Base-by-base conservation (phyloP, 2,888 invertebrate genomes). In the Axea sp. region DNA sequence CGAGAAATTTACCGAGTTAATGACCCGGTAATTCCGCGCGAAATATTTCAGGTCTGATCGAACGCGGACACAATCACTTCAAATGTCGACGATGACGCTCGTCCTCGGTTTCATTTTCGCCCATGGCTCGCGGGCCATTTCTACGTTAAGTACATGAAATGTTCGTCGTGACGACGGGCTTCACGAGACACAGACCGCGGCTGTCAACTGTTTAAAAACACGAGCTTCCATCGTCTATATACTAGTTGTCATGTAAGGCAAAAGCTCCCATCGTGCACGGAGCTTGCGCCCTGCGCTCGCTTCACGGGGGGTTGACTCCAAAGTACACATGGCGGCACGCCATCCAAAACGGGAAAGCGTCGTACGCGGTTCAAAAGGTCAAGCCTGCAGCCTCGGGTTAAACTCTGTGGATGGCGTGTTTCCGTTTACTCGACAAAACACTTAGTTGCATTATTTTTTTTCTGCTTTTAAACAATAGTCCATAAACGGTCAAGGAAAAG, bases 151-250 rank as follows among this genome's bases (percentile, higher is more conserved):
- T 35, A 9, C 51, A 12, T 19, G 31, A 49, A 67, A 73, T 73
- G 12, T 22, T 19, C 2, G 49, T 39, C 28, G 28, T 55, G 14
- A 26, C 49, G 28, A 45, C 24, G 47, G 39, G 65, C 53, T 59
- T 59, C 41, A 45, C 60, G 67, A 67, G 28, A 43, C 49, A 51
- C 43, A 62, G 59, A 67, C 64, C 49, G 73, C 69, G 68, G 43
- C 64, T 73, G 53, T 60, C 65, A 65, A 76, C 75, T 76, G 75
- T 69, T 76, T 73, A 69, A 73, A 76, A 69, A 76, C 73, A 76
- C 65, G 75, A 60, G 55, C 39, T 53, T 60, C 35, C 47, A 49
- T 55, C 43, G 59, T 19, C 41, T 75, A 75, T 75, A 72, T 68
- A 68, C 47, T 57, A 17, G 43, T 41, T 59, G 53, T 55, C 65